These are phyloP conservation scores for Intellagama lesueurii DNA, from an alignment of 2,797 vertebrate genomes.

Conservation along the genomic window DNA sequence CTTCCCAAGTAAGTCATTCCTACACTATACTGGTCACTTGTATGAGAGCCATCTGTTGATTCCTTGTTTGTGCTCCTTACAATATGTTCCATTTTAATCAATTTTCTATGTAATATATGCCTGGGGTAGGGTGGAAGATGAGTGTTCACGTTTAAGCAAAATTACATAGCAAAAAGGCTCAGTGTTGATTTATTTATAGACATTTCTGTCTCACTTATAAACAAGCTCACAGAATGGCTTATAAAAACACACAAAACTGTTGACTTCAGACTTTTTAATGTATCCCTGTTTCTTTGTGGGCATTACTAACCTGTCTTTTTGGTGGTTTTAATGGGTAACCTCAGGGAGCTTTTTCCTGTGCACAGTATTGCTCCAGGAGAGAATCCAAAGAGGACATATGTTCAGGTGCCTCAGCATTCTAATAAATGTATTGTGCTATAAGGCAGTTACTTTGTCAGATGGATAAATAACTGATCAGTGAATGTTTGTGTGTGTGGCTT, in stretches of 20 bases:
- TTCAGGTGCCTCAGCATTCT: neutral
- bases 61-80: neutral
- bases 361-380: neutral
- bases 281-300: neutral
- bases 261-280: neutral
- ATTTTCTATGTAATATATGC: neutral
- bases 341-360: neutral
- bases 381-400: neutral
- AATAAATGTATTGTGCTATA: neutral
- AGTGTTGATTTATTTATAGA: neutral
- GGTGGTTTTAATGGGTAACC: neutral
- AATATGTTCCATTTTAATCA: neutral
- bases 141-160: neutral
- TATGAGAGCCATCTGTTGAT: neutral
- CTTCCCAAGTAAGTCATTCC: neutral
- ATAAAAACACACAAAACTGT: neutral
- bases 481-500: neutral
- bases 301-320: neutral
- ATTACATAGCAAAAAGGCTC: neutral
- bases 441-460: neutral
- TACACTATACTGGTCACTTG: constrained; percentile 2
- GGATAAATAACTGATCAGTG: neutral
- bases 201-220: neutral
- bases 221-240: neutral
- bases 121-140: neutral